Evolutionary conservation across 2,113 vertebrate genomes (phyloP), one percentile per base, ranked within the genome.

Genomic region (Lamprologus sp.): DNA sequence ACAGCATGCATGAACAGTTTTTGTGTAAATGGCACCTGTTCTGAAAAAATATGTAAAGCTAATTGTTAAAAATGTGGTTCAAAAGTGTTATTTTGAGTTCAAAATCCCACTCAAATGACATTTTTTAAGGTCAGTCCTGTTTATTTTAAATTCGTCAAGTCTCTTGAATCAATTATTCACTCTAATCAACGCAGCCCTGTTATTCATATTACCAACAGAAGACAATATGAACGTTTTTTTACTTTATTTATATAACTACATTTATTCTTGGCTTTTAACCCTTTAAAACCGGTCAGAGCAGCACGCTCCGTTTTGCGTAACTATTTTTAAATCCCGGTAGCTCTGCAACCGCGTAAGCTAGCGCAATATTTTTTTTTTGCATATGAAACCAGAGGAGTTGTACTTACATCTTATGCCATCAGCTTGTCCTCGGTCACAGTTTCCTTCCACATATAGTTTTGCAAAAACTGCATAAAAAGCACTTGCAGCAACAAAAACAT

Each of bases 281-380:
- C 45, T 47, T 47, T 47, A 15, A 47, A 47, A 0, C 45, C 45
- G 3, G 45, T 47, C 6, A 0, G 45, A 47, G 45, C 42, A 0
- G 3, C 42, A 47, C 6, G 0, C 45, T 47, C 45, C 0, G 4
- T 47, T 47, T 47, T 47, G 14, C 1, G 0, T 0, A 47, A 47
- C 42, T 47, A 47, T 0, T 47, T 47, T 47, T 47, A 47, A 15
- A 47, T 47, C 42, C 42, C 0, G 0, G 42, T 15, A 47, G 42
- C 14, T 0, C 42, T 47, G 42, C 45, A 47, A 47, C 45, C 45
- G 7, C 45, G 0, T 0, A 0, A 47, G 45, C 45, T 47, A 47
- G 14, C 45, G 0, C 45, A 47, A 47, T 47, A 2, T 0, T 7
- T 47, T 47, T 47, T 47, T 47, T 15, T 7, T 47, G 42, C 14